Evolutionary conservation across 1,140 invertebrate species (phyloP).

Genomic region (Goniozus legneri): DNA sequence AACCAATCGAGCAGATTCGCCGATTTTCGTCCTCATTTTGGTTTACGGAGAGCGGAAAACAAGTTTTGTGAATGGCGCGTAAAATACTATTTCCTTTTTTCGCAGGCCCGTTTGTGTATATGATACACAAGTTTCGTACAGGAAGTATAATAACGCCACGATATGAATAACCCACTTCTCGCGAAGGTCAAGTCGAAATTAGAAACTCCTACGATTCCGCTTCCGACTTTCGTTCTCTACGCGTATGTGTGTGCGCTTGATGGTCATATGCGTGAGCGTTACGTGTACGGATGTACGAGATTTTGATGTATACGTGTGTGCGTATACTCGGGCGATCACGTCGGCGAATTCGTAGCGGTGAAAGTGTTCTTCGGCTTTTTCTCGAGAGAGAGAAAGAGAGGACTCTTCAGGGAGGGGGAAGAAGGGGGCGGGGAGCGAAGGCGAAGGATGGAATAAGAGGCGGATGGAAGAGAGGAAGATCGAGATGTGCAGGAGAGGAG

Average conservation of each 20-base stretch:
- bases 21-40: no score
- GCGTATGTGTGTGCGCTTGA: no score
- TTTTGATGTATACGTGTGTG: no score
- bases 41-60: no score
- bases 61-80: no score
- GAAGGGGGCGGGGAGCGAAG: conserved; percentile 1
- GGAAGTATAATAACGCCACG: no score
- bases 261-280: conserved; percentile 4
- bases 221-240: conserved; percentile 39
- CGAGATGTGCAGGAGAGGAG: neutral
- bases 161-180: conserved; percentile 26
- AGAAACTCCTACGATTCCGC: conserved; percentile 33
- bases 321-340: no score
- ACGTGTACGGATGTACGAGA: no score
- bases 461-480: conserved; percentile 13
- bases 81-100: no score
- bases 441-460: conserved; percentile 1
- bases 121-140: no score
- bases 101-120: no score
- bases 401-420: neutral
- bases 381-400: conserved; percentile 4
- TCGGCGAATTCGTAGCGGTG: conserved; percentile 32
- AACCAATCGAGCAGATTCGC: no score
- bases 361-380: conserved; percentile 30
- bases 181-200: conserved; percentile 33